Evolutionary conservation across 2,797 vertebrate genomes (phyloP).

Genomic region (Myotis planiceps): DNA sequence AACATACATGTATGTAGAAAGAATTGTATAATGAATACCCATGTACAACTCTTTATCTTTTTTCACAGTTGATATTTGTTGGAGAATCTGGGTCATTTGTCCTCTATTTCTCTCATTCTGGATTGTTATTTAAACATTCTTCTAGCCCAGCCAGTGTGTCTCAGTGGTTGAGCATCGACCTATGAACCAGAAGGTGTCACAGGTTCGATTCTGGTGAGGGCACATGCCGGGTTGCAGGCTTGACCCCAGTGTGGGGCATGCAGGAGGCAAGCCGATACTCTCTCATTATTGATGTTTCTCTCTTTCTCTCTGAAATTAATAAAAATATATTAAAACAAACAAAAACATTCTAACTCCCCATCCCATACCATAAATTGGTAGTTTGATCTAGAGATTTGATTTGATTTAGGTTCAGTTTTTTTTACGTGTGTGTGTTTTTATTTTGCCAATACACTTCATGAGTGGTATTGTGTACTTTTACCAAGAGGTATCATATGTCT

Average conservation of each 20-base stretch:
- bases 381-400: not conserved
- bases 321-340: too few species aligned
- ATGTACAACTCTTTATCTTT: not conserved
- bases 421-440: too few species aligned
- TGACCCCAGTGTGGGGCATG: too few species aligned
- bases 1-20: not conserved
- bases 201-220: too few species aligned
- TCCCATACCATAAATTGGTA: not conserved
- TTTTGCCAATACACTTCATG: not conserved
- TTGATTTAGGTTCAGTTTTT: not conserved
- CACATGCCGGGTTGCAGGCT: too few species aligned
- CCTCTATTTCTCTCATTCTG: constrained; percentile 8
- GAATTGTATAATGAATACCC: not conserved
- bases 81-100: constrained; percentile 6
- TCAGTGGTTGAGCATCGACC: too few species aligned
- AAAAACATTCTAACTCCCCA: not conserved
- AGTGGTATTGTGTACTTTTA: not conserved
- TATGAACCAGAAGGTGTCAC: too few species aligned
- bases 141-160: not conserved
- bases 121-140: constrained; percentile 14
- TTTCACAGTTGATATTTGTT: constrained; percentile 28
- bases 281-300: too few species aligned
- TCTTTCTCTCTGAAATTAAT: too few species aligned
- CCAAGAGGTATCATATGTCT: not conserved
- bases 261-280: too few species aligned